Base-by-base conservation (phyloP, 2,113 vertebrate species). In the Dissostichus mawsoni region DNA sequence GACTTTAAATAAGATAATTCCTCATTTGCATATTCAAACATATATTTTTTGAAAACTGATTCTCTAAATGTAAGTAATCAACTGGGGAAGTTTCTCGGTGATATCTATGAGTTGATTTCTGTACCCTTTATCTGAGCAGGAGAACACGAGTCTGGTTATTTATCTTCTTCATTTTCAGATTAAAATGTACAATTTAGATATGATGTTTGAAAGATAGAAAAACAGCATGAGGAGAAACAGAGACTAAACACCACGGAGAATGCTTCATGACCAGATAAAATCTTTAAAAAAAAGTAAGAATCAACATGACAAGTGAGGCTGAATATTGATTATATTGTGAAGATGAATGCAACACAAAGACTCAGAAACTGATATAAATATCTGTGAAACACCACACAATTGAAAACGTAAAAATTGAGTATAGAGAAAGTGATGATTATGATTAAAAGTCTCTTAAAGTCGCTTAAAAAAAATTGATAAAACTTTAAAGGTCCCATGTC, bases 111-210 rank as follows among this genome's bases (percentile, higher is more conserved):
- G 29, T 29, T 7, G 36, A 41, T 7, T 41, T 48, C 10, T 48
- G 12, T 17, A 16, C 7, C 20, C 36, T 41, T 41, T 41, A 41
- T 7, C 36, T 41, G 36, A 41, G 36, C 36, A 41, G 36, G 36
- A 41, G 36, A 41, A 33, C 20, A 20, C 8, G 23, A 64, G 11
- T 11, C 0, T 0, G 4, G 1, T n/a, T 8, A 51, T 44, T n/a
- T 52, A 16, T 58, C 18, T 23, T 10, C 3, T 80, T 73, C 51
- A 73, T 66, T 80, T 14, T 66, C 18, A 5, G 61, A 51, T 13
- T 23, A 9, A 47, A 65, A 23, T n/a, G 2, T 23, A 50, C 12
- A 48, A 23, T 12, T 52, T 29, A 20, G 20, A 61, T 36, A 9
- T 36, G 29, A 25, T 14, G 29, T 5, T n/a, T 63, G 9, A 51